These are phyloP conservation scores for Cololabis saira DNA, from an alignment of 2,113 vertebrate species.

Conservation along the genomic window DNA sequence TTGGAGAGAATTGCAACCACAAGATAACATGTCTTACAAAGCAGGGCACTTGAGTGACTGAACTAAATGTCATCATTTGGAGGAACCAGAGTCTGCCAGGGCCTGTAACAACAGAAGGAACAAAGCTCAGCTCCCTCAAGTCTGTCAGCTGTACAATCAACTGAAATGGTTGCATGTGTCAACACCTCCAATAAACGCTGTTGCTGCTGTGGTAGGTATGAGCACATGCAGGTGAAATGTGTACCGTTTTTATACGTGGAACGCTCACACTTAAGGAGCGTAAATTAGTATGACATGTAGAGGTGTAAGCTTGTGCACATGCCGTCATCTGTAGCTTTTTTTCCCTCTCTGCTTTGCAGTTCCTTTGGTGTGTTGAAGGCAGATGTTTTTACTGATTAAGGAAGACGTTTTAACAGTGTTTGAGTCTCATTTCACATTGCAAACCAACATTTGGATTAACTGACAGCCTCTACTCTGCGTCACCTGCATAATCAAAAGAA, in stretches of 20 bases:
- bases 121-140: slow-evolving; percentile 44
- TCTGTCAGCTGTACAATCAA: slow-evolving; percentile 63
- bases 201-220: slow-evolving; percentile 31
- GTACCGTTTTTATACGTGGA: slow-evolving; percentile 30
- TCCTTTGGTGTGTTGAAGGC: neutral
- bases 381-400: too few species aligned
- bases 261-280: slow-evolving; percentile 6
- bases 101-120: slow-evolving; percentile 67
- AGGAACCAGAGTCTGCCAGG: slow-evolving; percentile 41
- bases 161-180: slow-evolving; percentile 67
- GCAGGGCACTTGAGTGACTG: slow-evolving; percentile 69
- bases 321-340: slow-evolving; percentile 21
- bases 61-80: slow-evolving; percentile 73
- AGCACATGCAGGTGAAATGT: slow-evolving; percentile 17
- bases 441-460: neutral
- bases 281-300: slow-evolving; percentile 9
- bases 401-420: neutral
- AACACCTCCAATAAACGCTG: slow-evolving; percentile 66
- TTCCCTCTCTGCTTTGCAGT: neutral
- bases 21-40: slow-evolving; percentile 62
- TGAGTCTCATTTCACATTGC: neutral
- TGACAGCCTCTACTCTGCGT: neutral
- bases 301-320: slow-evolving; percentile 25
- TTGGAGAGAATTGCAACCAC: slow-evolving; percentile 37
- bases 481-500: too few species aligned